These are phyloP conservation scores for Sus cebifrons DNA, from an alignment of 2,797 vertebrate genomes.

Conservation along the genomic window DNA sequence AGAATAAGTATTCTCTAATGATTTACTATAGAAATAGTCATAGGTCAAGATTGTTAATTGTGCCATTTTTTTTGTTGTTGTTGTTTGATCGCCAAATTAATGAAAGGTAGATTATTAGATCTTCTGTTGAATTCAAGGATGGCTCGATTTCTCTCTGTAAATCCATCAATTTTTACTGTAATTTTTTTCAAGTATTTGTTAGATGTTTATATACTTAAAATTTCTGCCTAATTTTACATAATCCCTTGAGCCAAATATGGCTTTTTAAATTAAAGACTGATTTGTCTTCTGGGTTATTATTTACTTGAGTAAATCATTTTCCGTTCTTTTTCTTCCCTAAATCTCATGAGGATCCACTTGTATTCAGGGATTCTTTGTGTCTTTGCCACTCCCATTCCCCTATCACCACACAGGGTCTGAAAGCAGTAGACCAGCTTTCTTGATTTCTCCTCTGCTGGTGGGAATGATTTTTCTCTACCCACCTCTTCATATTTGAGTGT, in stretches of 20 bases:
- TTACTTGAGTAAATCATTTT: not conserved
- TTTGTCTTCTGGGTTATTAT: not conserved
- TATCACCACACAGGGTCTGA: accelerated
- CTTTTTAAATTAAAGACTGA: not conserved
- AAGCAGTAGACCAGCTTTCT: not conserved
- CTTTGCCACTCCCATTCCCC: accelerated
- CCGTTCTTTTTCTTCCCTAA: not conserved
- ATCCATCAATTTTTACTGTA: not conserved
- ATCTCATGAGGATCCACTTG: not conserved
- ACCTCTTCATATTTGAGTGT: not conserved
- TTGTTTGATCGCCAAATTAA: not conserved
- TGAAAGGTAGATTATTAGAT: not conserved
- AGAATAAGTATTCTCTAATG: not conserved
- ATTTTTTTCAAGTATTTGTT: not conserved
- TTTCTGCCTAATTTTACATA: not conserved
- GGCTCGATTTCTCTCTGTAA: not conserved
- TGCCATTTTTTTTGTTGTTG: not conserved
- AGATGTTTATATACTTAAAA: accelerated
- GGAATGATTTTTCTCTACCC: accelerated
- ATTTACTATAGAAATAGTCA: not conserved
- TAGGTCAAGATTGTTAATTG: not conserved
- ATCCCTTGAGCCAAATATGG: not conserved
- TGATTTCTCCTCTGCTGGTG: not conserved
- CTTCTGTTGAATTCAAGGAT: not conserved
- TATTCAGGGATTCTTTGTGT: not conserved